phyloP scores from a whole-genome alignment of 2,113 vertebrate species.

The Oreotrochilus melanogaster region DNA sequence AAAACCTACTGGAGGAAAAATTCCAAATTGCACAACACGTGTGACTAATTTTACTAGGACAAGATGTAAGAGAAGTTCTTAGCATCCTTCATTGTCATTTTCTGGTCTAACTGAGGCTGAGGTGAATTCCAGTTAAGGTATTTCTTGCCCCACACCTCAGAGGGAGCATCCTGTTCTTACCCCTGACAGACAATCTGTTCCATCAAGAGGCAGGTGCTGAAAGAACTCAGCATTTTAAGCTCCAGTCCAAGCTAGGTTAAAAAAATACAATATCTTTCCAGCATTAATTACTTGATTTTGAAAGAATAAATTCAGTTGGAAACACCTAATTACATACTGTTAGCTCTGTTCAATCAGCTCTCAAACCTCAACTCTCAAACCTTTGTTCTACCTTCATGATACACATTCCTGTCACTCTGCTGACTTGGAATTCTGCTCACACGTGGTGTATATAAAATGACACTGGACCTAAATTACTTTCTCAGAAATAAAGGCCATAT shows the following conservation, averaged over 20 bases:
- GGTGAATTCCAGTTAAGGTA: not conserved
- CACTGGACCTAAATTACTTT: not conserved
- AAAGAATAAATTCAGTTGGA: not conserved
- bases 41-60: not conserved
- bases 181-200: not conserved
- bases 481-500: not conserved
- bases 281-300: not conserved
- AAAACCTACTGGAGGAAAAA: not conserved
- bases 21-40: not conserved
- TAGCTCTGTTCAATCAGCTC: not conserved
- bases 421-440: not conserved
- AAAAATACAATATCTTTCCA: not conserved
- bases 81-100: not conserved
- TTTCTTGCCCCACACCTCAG: not conserved
- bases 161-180: not conserved
- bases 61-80: not conserved
- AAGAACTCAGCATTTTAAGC: not conserved
- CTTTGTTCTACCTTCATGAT: not conserved
- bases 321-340: not conserved
- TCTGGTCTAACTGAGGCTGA: rapidly evolving
- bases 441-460: not conserved
- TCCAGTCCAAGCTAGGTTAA: not conserved
- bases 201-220: not conserved
- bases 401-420: not conserved
- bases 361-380: not conserved